Evolutionary conservation across 2,888 invertebrate species (phyloP), one percentile per base, ranked within the genome.

Genomic region (Gryllus longicercus): DNA sequence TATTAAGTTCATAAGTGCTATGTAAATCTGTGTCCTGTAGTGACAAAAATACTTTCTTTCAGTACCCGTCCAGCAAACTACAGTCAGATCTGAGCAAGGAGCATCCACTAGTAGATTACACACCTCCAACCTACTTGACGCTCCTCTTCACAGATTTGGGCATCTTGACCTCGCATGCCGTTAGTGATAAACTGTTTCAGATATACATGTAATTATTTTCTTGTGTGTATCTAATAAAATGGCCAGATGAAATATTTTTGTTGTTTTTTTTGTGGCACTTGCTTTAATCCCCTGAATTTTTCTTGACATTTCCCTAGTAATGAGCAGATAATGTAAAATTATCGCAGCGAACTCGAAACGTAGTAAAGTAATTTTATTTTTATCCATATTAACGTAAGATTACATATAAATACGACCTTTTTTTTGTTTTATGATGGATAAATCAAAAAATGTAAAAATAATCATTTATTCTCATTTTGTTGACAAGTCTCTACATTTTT

Each of bases 151-250:
- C 98, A 0, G 99, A 99, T 88, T 89, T 99, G 82, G 99, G 99
- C 2, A 96, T 98, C 82, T 88, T 99, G 49, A 96, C 98, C 2
- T 97, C 99, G 0, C 96, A 97, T 0, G 99, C 98, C 78, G 97
- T 99, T 49, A 97, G 98, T 87, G 99, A 99, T 85, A 97, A 98
- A 90, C 90, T 99, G 25, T 96, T 99, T 83, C 97, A 98, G 88
- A 89, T 99, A 82, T 99, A 99, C 88, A 91, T 96, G 85, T 98
- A 91, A 92, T 84, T 63, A 2, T 63, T 5, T 63, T 18, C 4
- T 14, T 14, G 11, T 14, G 51, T 63, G 12, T 63, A 63, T 63
- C 23, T 51, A 79, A 25, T 25, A 25, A 25, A 25, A 25, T 25
- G 25, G 25, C 25, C 25, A 63, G 4, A 12, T 63, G 63, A 2